Evolutionary conservation across 2,888 invertebrate genomes (phyloP), one percentile per base, ranked within the genome.

Genomic region (Cryptocephalus moraei): DNA sequence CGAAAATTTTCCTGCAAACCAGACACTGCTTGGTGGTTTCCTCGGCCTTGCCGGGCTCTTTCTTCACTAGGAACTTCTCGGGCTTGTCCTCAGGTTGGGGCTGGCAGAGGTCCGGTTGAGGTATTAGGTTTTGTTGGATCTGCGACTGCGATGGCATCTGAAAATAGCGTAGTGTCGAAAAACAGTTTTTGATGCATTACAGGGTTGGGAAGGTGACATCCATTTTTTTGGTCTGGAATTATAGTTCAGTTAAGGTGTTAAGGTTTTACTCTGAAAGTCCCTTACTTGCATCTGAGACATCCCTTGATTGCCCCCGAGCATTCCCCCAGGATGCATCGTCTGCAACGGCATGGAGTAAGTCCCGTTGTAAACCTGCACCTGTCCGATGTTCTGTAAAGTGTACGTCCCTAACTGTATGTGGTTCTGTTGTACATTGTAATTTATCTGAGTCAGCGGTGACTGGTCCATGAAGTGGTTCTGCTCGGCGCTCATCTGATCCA

Each of bases 1-100:
- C 56, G 56, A 72, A 73, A 10, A 62, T 51, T 60, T 71, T 71
- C 46, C 62, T 67, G 55, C 71, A 71, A 4, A 63, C 66, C 1
- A 58, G 49, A 53, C 71, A 71, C 48, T 68, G 67, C 55, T 68
- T 70, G 38, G 59, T 61, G 31, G 54, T 41, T 32, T 62, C 59
- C 10, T 55, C 52, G n/a, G 36, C n/a, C 12, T 36, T 36, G 36
- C 36, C 12, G 9, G 13, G 9, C 33, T 41, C 58, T 58, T 48
- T 59, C 39, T 48, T 48, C 32, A 43, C 36, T 43, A 36, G 36
- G 22, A 22, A 22, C 6, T 22, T 22, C 22, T 22, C 22, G 22
- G 22, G 22, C 22, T 22, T 22, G 22, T 22, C 22, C 22, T 22
- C 22, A 22, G 22, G 22, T 22, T 22, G 22, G 6, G 22, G 22